Evolutionary conservation across 1,140 invertebrate genomes (phyloP), one percentile per base, ranked within the genome.

Genomic region (Psix sp.): DNA sequence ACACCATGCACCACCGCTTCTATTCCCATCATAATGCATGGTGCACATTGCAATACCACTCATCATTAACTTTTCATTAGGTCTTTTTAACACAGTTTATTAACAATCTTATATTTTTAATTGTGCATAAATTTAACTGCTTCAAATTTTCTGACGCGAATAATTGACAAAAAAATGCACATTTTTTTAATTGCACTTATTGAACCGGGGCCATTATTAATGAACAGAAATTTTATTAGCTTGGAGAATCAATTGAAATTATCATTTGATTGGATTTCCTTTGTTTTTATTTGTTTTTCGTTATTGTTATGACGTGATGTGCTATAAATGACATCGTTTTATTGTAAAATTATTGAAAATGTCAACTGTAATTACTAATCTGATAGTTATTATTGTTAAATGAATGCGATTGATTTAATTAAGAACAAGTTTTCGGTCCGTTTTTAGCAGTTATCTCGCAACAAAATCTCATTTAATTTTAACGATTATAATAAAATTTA

Each of bases 1-100:
- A 66, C 75, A 77, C 75, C 54, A 38, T 49, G 56, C 56, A 72
- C 76, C 45, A 63, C 74, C 43, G 63, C 51, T 68, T 72, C 54
- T 42, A 29, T 29, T 70, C 31, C 62, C 72, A 67, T 77, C 66
- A 67, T 72, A 57, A 72, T 63, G 76, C 60, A 67, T 65, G 60
- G 56, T 60, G 48, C 67, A 54, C 54, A 49, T 52, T 68, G 52
- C 62, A 66, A 67, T 54, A 49, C 62, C 29, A 43, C 45, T 71
- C 62, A 57, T 67, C 67, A 76, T 76, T 72, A 71, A 65, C 67
- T 72, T 76, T 76, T 71, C 74, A 72, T 76, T 76, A 72, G 51
- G 49, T 60, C 62, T 13, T 68, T 72, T 38, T 20, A n/a, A 13
- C 40, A 29, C 26, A 7, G n/a, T n/a, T n/a, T n/a, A n/a, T n/a